Percentiles rank a stretch among this genome's conserved stretches.
phyloP scores from a whole-genome alignment of 1,140 invertebrate genomes.

The Penaeus chinensis region DNA sequence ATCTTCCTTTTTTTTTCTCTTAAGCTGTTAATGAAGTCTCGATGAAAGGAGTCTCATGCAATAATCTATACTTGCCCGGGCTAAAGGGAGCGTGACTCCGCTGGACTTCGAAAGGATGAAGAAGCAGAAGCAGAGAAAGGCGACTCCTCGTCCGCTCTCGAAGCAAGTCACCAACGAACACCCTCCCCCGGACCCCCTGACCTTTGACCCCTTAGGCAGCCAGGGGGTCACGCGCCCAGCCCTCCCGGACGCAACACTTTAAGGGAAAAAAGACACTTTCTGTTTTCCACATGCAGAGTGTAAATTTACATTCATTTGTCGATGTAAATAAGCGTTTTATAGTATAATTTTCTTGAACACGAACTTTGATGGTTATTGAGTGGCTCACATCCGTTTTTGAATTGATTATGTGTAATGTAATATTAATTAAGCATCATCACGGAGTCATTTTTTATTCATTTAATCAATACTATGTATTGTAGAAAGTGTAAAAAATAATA shows the following conservation, averaged over 20 bases:
- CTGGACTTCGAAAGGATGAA: neutral
- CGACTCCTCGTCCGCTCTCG: neutral
- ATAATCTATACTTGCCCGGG: constrained; percentile 33
- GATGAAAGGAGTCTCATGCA: constrained; percentile 35
- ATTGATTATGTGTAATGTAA: neutral
- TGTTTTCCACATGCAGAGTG: constrained; percentile 30
- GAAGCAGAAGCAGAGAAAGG: neutral
- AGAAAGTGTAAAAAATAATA: neutral
- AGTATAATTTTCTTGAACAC: constrained; percentile 30
- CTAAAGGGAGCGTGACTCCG: constrained; percentile 25
- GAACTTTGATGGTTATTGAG: constrained; percentile 34
- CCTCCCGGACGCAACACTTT: neutral
- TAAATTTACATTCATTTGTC: constrained; percentile 36
- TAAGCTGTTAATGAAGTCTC: constrained; percentile 37
- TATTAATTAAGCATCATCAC: neutral
- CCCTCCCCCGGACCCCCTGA: neutral
- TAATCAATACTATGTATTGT: neutral
- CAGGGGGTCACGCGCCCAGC: constrained; percentile 28
- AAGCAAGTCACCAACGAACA: neutral
- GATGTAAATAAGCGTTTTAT: constrained; percentile 51
- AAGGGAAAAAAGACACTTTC: constrained; percentile 3
- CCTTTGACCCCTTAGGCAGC: too few species aligned
- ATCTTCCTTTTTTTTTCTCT: constrained; percentile 35
- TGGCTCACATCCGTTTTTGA: constrained; percentile 8
- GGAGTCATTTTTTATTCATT: constrained; percentile 15